Conservation (phyloP, 2,888 invertebrate genomes). For the Xestobium rufovillosum region DNA sequence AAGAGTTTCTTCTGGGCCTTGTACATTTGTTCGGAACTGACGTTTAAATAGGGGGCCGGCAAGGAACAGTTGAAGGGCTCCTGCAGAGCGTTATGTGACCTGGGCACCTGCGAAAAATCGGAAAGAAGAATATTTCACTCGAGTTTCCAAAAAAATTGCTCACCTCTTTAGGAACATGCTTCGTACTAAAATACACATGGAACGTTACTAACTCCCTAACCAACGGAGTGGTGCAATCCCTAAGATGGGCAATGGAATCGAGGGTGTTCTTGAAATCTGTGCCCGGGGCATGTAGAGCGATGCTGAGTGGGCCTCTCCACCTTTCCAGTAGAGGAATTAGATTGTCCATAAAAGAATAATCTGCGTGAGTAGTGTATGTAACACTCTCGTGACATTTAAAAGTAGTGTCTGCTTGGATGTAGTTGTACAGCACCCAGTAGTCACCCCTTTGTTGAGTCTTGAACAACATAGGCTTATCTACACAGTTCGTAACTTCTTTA, state of each 20-base stretch:
- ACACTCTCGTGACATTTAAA: slow-evolving; percentile 76
- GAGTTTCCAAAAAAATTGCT: too few species aligned
- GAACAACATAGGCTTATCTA: slow-evolving; percentile 37
- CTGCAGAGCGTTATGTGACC: slow-evolving; percentile 53
- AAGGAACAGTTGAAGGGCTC: slow-evolving; percentile 65
- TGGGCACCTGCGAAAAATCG: slow-evolving; percentile 54
- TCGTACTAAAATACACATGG: slow-evolving; percentile 81
- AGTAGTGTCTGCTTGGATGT: slow-evolving; percentile 58
- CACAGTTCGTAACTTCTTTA: slow-evolving; percentile 35
- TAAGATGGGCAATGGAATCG: slow-evolving; percentile 71
- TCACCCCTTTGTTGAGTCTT: slow-evolving; percentile 43
- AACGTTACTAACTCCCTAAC: slow-evolving; percentile 76
- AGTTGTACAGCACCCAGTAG: slow-evolving; percentile 86
- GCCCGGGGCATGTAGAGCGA: slow-evolving; percentile 83
- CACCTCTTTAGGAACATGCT: slow-evolving; percentile 71
- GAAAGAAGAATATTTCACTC: background rate
- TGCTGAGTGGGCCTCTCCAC: slow-evolving; percentile 82
- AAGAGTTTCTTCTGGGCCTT: slow-evolving; percentile 72
- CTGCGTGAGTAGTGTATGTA: slow-evolving; percentile 89
- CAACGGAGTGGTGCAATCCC: slow-evolving; percentile 67
- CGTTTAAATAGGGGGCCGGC: slow-evolving; percentile 61
- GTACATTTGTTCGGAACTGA: slow-evolving; percentile 60
- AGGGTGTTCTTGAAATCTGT: slow-evolving; percentile 70
- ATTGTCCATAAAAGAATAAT: slow-evolving; percentile 86
- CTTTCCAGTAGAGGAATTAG: slow-evolving; percentile 74